phyloP scores from a whole-genome alignment of 2,113 vertebrate genomes.

The Neoarius graeffei region DNA sequence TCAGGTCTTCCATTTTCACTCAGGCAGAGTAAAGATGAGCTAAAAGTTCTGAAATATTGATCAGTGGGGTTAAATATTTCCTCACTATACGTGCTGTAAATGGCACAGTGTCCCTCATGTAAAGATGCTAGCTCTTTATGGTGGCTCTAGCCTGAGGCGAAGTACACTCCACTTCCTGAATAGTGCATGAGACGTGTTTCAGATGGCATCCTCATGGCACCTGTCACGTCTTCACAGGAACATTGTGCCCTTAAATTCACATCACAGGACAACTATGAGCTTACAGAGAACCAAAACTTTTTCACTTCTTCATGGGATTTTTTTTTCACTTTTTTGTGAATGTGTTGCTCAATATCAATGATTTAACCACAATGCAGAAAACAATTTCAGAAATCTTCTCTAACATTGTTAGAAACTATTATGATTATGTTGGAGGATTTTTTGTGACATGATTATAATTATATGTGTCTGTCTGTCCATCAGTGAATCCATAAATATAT shows the following conservation, averaged over 20 bases:
- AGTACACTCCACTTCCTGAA: slow-evolving; percentile 54
- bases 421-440: too few species aligned
- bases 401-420: not conserved
- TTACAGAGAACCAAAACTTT: slow-evolving; percentile 39
- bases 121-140: slow-evolving; percentile 36
- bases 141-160: slow-evolving; percentile 45
- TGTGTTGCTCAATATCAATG: not conserved
- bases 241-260: slow-evolving; percentile 37
- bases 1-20: slow-evolving; percentile 68
- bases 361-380: not conserved
- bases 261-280: slow-evolving; percentile 24
- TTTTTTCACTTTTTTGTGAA: too few species aligned
- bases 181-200: slow-evolving; percentile 56
- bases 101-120: slow-evolving; percentile 54
- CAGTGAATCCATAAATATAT: too few species aligned
- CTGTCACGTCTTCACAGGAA: slow-evolving; percentile 52
- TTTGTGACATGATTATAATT: too few species aligned
- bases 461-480: too few species aligned
- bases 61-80: slow-evolving; percentile 72
- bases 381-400: not conserved
- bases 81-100: slow-evolving; percentile 64
- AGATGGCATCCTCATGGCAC: slow-evolving; percentile 48
- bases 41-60: slow-evolving; percentile 74
- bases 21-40: slow-evolving; percentile 56
- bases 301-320: not conserved